Evolutionary conservation across 2,113 vertebrate species (phyloP), one percentile per base, ranked within the genome.

Genomic region (Paraplagusia blochii): DNA sequence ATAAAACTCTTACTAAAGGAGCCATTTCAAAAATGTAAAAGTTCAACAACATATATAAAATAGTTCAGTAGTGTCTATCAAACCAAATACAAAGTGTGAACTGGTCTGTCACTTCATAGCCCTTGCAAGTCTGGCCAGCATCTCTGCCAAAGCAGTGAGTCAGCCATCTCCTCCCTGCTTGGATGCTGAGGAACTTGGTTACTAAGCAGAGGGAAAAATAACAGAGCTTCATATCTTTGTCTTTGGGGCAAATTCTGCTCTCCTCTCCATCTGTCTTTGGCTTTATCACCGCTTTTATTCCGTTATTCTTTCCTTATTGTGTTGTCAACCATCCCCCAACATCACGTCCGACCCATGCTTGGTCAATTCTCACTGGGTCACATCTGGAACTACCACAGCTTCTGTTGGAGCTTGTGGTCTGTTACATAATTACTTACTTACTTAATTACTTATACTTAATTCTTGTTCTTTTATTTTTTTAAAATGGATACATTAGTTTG

Each of bases 361-460:
- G 40, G 43, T 13, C 22, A 68, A n/a, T 47, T 18, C 12, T 52
- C 66, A 56, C 33, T 45, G 71, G 63, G 80, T 72, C 72, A 77
- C 78, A 74, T 80, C 70, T 83, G 73, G 63, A 60, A 50, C 33
- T 43, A 44, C 72, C 13, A 53, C 69, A 56, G 74, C 69, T 77
- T 81, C 70, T 63, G 61, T 51, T 15, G 43, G 38, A 63, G 66
- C 64, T 77, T 56, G 65, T 54, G 43, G 43, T 44, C 51, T 18
- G 44, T 64, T 70, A 52, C 5, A 1, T 43, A 67, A 70, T 36
- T 29, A 15, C 42, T 17, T 46, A 42, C n/a, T n/a, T n/a, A n/a
- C n/a, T n/a, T n/a, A n/a, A n/a, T n/a, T n/a, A n/a, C n/a, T n/a
- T n/a, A n/a, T n/a, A n/a, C n/a, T n/a, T n/a, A n/a, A n/a, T n/a